These are phyloP conservation scores for Caenorhabditis elegans DNA, from an alignment of 1,140 invertebrate genomes.

Conservation along the genomic window WBcel235 BX284606.5:2777501-2778000, in stretches of 20 bases:
- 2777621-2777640: not conserved
- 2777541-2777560: no score
- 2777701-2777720: not conserved
- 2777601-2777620: no score
- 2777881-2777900: not conserved
- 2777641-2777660: not conserved
- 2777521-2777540: no score
- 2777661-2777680: not conserved
- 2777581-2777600: no score
- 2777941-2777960: not conserved
- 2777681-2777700: not conserved
- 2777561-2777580: no score
- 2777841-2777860: not conserved
- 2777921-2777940: not conserved
- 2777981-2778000: conserved; percentile 22
- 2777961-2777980: not conserved
- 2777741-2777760: conserved; percentile 19
- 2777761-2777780: conserved; percentile 1
- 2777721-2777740: not conserved
- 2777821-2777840: not conserved
- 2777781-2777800: conserved; percentile 19
- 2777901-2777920: not conserved
- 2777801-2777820: not conserved
- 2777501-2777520: no score
- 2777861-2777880: conserved; percentile 8